phyloP scores from a whole-genome alignment of 2,797 vertebrate genomes.

The Xiphophorus birchmanni region DNA sequence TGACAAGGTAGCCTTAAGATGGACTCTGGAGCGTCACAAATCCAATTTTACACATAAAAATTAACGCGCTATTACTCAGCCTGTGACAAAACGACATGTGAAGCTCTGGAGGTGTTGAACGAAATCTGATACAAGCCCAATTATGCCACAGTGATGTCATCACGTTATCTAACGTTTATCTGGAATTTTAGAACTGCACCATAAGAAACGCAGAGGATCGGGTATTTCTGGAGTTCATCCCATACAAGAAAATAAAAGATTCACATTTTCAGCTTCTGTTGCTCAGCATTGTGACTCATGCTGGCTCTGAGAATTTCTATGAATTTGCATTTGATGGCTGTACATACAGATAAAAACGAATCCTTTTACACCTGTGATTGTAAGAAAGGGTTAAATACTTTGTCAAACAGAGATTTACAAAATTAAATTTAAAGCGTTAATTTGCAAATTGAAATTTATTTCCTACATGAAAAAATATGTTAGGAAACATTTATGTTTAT shows the following conservation, averaged over 20 bases:
- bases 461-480: neutral
- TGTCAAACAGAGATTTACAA: neutral
- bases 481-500: neutral
- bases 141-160: slow-evolving; percentile 30
- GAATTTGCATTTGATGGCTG: neutral
- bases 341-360: neutral
- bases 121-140: slow-evolving; percentile 11
- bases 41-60: neutral
- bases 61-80: neutral
- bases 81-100: slow-evolving; percentile 10
- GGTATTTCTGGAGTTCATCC: neutral
- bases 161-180: neutral
- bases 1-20: neutral
- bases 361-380: neutral
- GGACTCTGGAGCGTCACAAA: neutral
- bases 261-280: neutral
- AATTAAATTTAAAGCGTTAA: neutral
- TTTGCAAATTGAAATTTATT: neutral
- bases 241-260: neutral
- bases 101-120: neutral
- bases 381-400: neutral
- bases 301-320: neutral
- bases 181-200: neutral
- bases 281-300: neutral
- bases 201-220: neutral